Conservation (phyloP, 2,888 invertebrate species). For the Siphlonurus alternatus region DNA sequence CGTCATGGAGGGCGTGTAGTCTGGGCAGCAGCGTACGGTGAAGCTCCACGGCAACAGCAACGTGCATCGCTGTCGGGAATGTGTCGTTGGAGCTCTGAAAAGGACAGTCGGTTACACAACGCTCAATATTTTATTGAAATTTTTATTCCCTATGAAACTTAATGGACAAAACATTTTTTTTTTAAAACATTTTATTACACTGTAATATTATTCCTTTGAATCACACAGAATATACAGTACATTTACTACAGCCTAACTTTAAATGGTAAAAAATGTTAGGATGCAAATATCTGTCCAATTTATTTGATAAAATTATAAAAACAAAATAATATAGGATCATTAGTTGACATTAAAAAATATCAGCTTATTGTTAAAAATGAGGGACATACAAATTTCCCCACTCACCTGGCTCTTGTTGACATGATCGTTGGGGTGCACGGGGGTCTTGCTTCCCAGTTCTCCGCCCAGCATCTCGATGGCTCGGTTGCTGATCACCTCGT, state of each 20-base stretch:
- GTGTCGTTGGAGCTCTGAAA: constrained; percentile 96
- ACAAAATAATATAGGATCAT: background rate
- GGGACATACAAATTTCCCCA: too few species aligned
- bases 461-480: constrained; percentile 84
- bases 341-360: too few species aligned
- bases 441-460: constrained; percentile 75
- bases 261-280: too few species aligned
- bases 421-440: constrained; percentile 98
- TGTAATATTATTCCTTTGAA: too few species aligned
- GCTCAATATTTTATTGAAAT: too few species aligned
- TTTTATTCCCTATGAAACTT: too few species aligned
- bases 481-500: constrained; percentile 84
- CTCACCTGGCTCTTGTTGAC: constrained; percentile 78
- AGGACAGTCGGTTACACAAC: too few species aligned
- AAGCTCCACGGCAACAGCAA: constrained; percentile 84
- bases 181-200: too few species aligned
- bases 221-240: too few species aligned
- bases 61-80: constrained; percentile 98
- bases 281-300: background rate
- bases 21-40: constrained; percentile 68
- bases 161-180: too few species aligned
- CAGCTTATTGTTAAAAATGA: too few species aligned
- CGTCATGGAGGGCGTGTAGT: constrained; percentile 50
- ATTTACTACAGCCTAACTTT: too few species aligned
- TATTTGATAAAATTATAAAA: background rate